Evolutionary conservation across 2,113 vertebrate genomes (phyloP).

Genomic region (Microtus ochrogaster): DNA sequence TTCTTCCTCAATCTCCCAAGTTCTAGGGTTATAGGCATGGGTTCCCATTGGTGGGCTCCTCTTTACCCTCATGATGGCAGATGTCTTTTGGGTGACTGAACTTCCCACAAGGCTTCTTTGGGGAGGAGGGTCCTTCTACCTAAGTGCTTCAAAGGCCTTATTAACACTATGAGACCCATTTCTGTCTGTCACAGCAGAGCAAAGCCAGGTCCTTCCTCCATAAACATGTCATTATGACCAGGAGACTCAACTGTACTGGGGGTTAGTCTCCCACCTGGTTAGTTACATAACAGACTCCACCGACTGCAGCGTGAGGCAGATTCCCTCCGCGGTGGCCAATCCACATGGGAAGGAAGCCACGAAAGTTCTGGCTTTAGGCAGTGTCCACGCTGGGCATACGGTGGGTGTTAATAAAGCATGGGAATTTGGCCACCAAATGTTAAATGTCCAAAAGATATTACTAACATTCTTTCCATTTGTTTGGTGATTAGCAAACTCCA

Average conservation of each 20-base stretch:
- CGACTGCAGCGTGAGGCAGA: not conserved
- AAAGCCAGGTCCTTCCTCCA: not conserved
- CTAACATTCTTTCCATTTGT: slow-evolving; percentile 27
- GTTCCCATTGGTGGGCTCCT: too few relatives aligned
- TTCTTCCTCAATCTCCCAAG: not conserved
- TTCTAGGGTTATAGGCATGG: too few relatives aligned
- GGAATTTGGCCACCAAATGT: not conserved
- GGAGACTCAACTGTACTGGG: not conserved
- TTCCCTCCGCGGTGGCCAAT: not conserved
- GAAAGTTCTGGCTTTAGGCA: not conserved
- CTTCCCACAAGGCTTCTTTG: not conserved
- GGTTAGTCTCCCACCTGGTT: not conserved
- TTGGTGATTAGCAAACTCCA: slow-evolving; percentile 6
- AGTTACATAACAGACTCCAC: not conserved
- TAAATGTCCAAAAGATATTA: slow-evolving; percentile 29
- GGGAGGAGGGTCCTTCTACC: not conserved
- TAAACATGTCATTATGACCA: not conserved
- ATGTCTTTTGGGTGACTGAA: not conserved
- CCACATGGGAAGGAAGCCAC: not conserved
- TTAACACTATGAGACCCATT: not conserved
- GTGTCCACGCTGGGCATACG: not conserved
- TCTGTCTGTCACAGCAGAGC: not conserved
- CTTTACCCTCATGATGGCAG: not conserved
- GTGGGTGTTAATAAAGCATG: slow-evolving; percentile 29
- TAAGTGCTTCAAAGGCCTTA: not conserved